A percentile compares a stretch with the other conserved stretches of the same genome.
phyloP scores from a whole-genome alignment of 2,113 vertebrate genomes.

The Chrysemys picta region DNA sequence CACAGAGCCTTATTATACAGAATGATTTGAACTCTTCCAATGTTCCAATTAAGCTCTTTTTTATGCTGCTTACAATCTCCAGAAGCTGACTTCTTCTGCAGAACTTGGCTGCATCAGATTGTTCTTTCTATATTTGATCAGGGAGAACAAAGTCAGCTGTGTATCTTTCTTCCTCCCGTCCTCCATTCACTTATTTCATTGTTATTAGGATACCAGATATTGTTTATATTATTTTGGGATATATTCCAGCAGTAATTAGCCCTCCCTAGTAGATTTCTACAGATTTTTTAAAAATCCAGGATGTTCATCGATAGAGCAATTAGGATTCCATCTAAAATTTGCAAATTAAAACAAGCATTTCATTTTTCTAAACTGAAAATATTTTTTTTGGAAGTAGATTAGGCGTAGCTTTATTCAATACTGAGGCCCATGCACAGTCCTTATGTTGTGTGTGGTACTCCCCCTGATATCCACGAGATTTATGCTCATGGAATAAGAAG shows the following conservation, averaged over 20 bases:
- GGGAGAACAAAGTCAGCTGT: slow-evolving; percentile 27
- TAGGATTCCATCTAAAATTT: slow-evolving; percentile 44
- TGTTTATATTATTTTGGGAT: slow-evolving; percentile 57
- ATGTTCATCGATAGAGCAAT: slow-evolving; percentile 59
- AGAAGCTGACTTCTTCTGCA: neutral
- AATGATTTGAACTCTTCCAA: neutral
- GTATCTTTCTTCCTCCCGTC: slow-evolving; percentile 7
- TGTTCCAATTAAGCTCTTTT: neutral
- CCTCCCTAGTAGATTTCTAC: slow-evolving; percentile 60
- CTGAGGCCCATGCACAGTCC: neutral
- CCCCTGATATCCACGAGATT: neutral
- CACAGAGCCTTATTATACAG: neutral
- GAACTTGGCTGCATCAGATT: neutral
- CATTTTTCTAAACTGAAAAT: slow-evolving; percentile 48
- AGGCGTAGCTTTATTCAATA: neutral
- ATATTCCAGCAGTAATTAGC: slow-evolving; percentile 67
- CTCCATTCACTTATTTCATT: slow-evolving; percentile 14
- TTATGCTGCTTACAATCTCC: neutral
- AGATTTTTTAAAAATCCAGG: slow-evolving; percentile 63
- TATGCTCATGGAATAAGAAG: neutral
- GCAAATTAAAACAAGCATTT: slow-evolving; percentile 48
- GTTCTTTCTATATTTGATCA: neutral
- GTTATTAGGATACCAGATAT: slow-evolving; percentile 59
- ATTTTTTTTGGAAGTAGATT: slow-evolving; percentile 37
- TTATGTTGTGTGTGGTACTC: neutral